These are phyloP conservation scores for Coecobrya sp. DNA, from an alignment of 2,888 invertebrate genomes.

Conservation along the genomic window DNA sequence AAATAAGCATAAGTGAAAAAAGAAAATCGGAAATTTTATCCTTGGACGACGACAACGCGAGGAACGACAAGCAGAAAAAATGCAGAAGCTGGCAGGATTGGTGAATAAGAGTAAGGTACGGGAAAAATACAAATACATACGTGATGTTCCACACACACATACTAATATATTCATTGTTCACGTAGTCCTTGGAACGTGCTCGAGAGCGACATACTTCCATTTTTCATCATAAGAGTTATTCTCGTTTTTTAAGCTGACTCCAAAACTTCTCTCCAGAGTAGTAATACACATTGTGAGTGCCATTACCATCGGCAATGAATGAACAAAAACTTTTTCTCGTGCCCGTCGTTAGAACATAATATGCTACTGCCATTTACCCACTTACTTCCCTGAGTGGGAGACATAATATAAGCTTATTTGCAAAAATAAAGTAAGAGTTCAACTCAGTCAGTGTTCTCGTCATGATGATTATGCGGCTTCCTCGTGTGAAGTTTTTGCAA, in stretches of 20 bases:
- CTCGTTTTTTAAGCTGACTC: background rate
- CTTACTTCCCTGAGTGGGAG: background rate
- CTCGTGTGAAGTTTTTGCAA: constrained; percentile 26
- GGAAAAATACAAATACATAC: constrained; percentile 20
- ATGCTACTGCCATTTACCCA: constrained; percentile 9
- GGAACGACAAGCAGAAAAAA: constrained; percentile 24
- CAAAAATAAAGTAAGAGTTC: constrained; percentile 12
- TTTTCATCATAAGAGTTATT: background rate
- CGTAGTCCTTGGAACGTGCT: constrained; percentile 60
- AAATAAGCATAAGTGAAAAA: background rate
- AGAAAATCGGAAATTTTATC: constrained; percentile 33
- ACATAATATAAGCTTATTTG: constrained; percentile 8
- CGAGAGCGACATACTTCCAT: constrained; percentile 32
- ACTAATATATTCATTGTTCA: constrained; percentile 59
- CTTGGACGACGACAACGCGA: background rate
- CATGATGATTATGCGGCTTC: constrained; percentile 7
- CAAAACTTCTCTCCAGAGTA: background rate
- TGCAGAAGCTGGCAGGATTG: constrained; percentile 78
- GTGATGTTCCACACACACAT: constrained; percentile 35
- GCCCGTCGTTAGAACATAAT: background rate
- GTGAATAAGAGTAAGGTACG: constrained; percentile 74
- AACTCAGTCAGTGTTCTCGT: constrained; percentile 21
- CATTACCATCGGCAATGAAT: constrained; percentile 40
- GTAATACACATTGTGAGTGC: background rate
- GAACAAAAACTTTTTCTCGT: background rate